These are phyloP conservation scores for Rana temporaria DNA, from an alignment of 2,113 vertebrate genomes.

Conservation along the genomic window DNA sequence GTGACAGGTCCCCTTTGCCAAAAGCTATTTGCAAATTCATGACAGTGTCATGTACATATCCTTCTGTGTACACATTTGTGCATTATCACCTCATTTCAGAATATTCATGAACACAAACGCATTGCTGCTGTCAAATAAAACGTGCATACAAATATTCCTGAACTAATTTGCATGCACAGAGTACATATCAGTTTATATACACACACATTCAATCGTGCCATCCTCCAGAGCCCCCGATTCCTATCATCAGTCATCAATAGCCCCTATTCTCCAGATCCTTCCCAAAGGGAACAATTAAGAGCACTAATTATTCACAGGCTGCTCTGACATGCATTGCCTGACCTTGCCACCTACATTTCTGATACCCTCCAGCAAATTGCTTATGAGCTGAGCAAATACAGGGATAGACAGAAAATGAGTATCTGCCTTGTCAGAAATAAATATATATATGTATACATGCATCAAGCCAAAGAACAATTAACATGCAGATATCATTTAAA, in stretches of 20 bases:
- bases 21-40: too few relatives aligned
- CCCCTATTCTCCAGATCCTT: conserved; percentile 27
- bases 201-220: background rate
- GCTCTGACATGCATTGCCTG: conserved; percentile 46
- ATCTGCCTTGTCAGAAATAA: conserved; percentile 31
- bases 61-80: background rate
- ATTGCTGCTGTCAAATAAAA: background rate
- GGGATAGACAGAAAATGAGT: conserved; percentile 50
- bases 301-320: conserved; percentile 52
- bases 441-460: conserved; percentile 37
- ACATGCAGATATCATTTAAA: conserved; percentile 47
- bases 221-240: background rate
- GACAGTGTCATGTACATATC: too few relatives aligned
- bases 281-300: conserved; percentile 55
- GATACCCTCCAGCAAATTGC: conserved; percentile 48
- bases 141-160: background rate
- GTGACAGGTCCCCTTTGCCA: too few relatives aligned
- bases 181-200: background rate
- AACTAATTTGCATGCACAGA: background rate
- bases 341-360: conserved; percentile 57
- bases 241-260: conserved; percentile 32
- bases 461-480: conserved; percentile 39
- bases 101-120: background rate
- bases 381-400: conserved; percentile 51
- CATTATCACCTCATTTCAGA: background rate